Evolutionary conservation across 2,113 vertebrate species (phyloP), one percentile per base, ranked within the genome.

Genomic region (Cyanoderma ruficeps): DNA sequence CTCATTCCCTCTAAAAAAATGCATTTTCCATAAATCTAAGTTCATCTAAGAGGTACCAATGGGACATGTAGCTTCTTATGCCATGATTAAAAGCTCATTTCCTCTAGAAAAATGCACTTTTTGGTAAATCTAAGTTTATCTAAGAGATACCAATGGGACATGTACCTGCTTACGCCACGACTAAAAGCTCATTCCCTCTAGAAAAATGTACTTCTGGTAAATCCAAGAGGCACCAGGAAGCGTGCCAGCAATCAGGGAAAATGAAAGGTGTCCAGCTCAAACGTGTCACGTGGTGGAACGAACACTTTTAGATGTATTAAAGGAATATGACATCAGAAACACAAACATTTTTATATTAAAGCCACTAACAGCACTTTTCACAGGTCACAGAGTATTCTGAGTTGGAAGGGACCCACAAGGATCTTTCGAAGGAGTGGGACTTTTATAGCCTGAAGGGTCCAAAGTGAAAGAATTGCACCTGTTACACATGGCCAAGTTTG

Each of bases 221-320:
- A 31, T 8, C 20, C 46, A 31, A 70, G n/a, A 41, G 24, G 25
- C 24, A 60, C 15, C 28, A 41, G 79, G 61, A 24, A 93, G 49
- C 15, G 35, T 8, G 27, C 5, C 37, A 80, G 21, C 27, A 61
- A 53, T 15, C 39, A 35, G 13, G 87, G 59, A 44, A 85, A 61
- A 72, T 37, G 3, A 53, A 74, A 87, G 3, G 14, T 6, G 8
- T 14, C 63, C 60, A 84, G 27, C 60, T 75, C 42, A 44, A 81
- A 79, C 6, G 27, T 42, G 13, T 44, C 47, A 25, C 3, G 0
- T 4, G 7, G 16, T 49, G 30, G 50, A 79, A 46, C 0, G 0
- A 27, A 57, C 21, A 42, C 9, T 21, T 44, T 64, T 16, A 46
- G 5, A 4, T 89, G 31, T 28, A 47, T 16, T 39, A 35, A 52